Evolutionary conservation across 92 coral and sea anemone genomes (phyloP).

Genomic region (Phymanthus crucifer): DNA sequence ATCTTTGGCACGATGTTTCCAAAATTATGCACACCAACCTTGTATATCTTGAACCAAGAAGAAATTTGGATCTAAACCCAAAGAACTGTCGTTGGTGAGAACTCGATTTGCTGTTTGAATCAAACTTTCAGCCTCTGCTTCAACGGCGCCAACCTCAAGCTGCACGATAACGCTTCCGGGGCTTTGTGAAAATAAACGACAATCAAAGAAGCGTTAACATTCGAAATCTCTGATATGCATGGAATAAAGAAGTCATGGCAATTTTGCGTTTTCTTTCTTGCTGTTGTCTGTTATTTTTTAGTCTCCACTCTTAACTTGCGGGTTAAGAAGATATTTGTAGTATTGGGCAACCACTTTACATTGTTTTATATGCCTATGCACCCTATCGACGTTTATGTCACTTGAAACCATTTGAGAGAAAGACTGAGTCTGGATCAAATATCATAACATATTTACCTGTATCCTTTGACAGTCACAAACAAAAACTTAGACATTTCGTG

Average conservation of each 20-base stretch:
- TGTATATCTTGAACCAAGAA: slow-evolving; percentile 49
- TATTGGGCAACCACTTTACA: no score
- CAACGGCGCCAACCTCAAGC: slow-evolving; percentile 60
- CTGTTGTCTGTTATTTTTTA: no score
- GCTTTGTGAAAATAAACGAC: slow-evolving; percentile 16
- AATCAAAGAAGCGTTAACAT: not conserved
- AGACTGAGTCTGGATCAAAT: not conserved
- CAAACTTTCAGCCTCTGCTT: slow-evolving; percentile 47
- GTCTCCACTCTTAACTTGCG: no score
- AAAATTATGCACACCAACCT: slow-evolving; percentile 31
- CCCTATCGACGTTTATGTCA: no score
- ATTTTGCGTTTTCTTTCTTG: no score
- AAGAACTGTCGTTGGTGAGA: slow-evolving; percentile 10
- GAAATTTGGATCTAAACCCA: slow-evolving; percentile 43
- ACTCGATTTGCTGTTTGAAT: slow-evolving; percentile 28
- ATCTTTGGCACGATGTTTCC: not conserved
- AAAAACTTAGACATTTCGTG: slow-evolving; percentile 39
- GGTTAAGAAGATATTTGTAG: no score
- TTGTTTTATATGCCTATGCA: no score
- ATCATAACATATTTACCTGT: slow-evolving; percentile 31
- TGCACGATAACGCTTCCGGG: slow-evolving; percentile 74
- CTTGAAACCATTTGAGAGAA: not conserved
- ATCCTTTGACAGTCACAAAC: slow-evolving; percentile 42
- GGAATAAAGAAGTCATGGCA: no score
- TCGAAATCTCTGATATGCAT: not conserved